A percentile compares a stretch with the other conserved stretches of the same genome.
Conservation (phyloP, 2,888 invertebrate species). For the Sipha maydis region DNA sequence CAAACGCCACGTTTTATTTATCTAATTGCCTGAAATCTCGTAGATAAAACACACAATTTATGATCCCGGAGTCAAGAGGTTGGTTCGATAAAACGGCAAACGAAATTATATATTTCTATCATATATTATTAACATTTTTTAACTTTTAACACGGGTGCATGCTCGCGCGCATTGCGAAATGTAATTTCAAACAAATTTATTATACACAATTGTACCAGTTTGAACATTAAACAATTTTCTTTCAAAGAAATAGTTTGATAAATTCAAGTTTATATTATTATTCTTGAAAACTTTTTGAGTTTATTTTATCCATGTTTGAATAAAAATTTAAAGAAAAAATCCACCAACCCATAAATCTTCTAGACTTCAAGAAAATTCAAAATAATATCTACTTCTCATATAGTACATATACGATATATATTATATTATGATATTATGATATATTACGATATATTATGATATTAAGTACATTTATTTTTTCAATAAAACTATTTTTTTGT, state of each 20-base stretch:
- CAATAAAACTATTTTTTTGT: background rate
- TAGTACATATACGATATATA: background rate
- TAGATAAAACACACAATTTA: constrained; percentile 52
- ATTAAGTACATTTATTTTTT: background rate
- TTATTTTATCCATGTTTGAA: constrained; percentile 20
- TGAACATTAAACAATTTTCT: constrained; percentile 33
- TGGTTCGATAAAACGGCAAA: constrained; percentile 37
- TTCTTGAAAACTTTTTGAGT: constrained; percentile 12
- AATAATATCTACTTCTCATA: background rate
- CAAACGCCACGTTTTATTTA: constrained; percentile 60
- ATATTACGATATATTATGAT: too few species aligned
- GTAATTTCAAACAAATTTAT: constrained; percentile 30
- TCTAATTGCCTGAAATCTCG: constrained; percentile 61
- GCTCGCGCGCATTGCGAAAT: background rate
- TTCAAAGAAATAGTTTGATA: background rate
- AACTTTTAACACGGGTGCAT: constrained; percentile 3
- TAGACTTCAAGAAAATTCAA: background rate
- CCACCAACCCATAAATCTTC: background rate
- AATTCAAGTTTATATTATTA: constrained; percentile 12
- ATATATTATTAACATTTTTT: constrained; percentile 17
- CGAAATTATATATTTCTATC: constrained; percentile 31
- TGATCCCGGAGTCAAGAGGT: constrained; percentile 30
- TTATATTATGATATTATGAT: too few species aligned
- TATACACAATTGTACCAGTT: background rate
- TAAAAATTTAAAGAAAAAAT: constrained; percentile 1